phyloP scores from a whole-genome alignment of 2,888 invertebrate genomes.

The Eilema depressum region DNA sequence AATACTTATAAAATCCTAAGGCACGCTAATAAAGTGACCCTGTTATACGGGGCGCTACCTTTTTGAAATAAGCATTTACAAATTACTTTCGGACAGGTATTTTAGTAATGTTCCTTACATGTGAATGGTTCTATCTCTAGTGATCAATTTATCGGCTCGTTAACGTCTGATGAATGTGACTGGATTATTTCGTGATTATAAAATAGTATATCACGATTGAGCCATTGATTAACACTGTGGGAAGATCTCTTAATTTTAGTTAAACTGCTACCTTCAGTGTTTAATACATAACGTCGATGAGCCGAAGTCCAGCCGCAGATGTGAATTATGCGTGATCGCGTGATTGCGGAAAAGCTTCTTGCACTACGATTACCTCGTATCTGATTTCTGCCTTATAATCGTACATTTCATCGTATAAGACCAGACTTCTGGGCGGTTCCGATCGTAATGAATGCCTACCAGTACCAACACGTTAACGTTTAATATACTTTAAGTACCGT shows the following conservation, averaged over 20 bases:
- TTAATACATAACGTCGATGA: conserved; percentile 27
- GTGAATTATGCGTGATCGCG: conserved; percentile 56
- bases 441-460: conserved; percentile 71
- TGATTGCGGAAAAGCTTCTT: conserved; percentile 72
- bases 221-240: conserved; percentile 72
- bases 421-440: conserved; percentile 68
- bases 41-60: conserved; percentile 72
- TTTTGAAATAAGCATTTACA: conserved; percentile 74
- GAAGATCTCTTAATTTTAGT: conserved; percentile 61
- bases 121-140: conserved; percentile 77
- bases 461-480: conserved; percentile 73
- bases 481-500: conserved; percentile 74
- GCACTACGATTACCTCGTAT: conserved; percentile 70
- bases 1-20: conserved; percentile 68
- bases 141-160: conserved; percentile 83
- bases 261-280: conserved; percentile 30
- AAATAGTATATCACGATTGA: conserved; percentile 77
- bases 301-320: conserved; percentile 19
- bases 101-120: conserved; percentile 79
- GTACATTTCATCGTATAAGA: conserved; percentile 69
- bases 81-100: conserved; percentile 77
- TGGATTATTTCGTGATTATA: conserved; percentile 78
- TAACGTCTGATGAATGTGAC: conserved; percentile 77
- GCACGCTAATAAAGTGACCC: conserved; percentile 64
- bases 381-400: conserved; percentile 73